Evolutionary conservation across 2,888 invertebrate genomes (phyloP).

Genomic region (Archaeoteleia sp.): DNA sequence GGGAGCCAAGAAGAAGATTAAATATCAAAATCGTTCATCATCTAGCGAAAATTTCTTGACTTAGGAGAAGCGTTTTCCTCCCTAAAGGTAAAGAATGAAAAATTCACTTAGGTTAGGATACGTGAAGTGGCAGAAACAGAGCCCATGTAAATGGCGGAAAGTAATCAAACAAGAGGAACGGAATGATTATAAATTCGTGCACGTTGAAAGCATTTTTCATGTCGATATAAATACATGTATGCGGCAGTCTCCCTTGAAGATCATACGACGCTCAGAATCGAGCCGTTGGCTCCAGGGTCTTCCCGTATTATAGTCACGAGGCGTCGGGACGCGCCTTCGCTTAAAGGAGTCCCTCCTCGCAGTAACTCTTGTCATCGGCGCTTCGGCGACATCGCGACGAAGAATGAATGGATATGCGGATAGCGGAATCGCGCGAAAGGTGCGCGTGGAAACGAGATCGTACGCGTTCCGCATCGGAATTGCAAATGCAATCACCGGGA

Average conservation of each 20-base stretch:
- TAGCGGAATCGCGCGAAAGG: conserved; percentile 40
- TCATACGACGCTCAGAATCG: conserved; percentile 42
- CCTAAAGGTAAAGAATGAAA: conserved; percentile 4
- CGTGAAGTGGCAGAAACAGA: conserved; percentile 4
- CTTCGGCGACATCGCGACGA: conserved; percentile 34
- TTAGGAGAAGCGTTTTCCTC: no score
- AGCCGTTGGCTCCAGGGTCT: background rate
- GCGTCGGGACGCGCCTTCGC: conserved; percentile 39
- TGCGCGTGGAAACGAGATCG: conserved; percentile 50
- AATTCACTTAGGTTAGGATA: conserved; percentile 22
- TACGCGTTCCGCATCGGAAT: conserved; percentile 67
- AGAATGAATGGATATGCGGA: conserved; percentile 47
- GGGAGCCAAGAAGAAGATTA: no score
- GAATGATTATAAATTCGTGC: conserved; percentile 34
- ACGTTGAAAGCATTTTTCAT: conserved; percentile 42
- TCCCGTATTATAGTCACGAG: conserved; percentile 50
- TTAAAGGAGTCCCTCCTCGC: conserved; percentile 44
- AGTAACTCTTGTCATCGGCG: conserved; percentile 52
- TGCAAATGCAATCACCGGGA: conserved; percentile 73
- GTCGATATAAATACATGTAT: conserved; percentile 41
- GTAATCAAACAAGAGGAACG: conserved; percentile 5
- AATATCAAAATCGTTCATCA: no score
- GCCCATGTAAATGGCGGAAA: conserved; percentile 15
- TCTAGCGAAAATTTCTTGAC: no score
- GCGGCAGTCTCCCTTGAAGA: conserved; percentile 31